phyloP scores from a whole-genome alignment of 2,888 invertebrate genomes.

The Cistogaster globosa region DNA sequence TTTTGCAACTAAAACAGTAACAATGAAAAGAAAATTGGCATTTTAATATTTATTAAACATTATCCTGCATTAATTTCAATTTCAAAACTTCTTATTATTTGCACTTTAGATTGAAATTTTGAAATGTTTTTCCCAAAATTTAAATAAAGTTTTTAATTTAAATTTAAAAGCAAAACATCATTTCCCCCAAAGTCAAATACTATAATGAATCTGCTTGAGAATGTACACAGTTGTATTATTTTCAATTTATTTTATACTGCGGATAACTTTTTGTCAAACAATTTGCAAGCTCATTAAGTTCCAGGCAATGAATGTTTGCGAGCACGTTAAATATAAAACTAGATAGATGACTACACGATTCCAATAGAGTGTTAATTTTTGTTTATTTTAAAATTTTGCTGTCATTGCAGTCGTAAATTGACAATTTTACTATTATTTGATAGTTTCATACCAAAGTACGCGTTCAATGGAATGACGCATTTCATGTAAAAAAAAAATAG shows the following conservation, averaged over 20 bases:
- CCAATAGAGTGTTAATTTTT: not conserved
- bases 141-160: slow-evolving; percentile 4
- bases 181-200: slow-evolving; percentile 4
- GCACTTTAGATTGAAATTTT: not conserved
- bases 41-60: no score
- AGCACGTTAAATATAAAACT: slow-evolving; percentile 4
- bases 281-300: slow-evolving; percentile 57
- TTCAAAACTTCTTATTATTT: not conserved
- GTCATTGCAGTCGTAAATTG: not conserved
- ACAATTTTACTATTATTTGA: slow-evolving; percentile 8
- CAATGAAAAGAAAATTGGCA: no score
- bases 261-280: slow-evolving; percentile 49
- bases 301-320: slow-evolving; percentile 32
- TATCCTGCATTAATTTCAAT: not conserved
- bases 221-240: slow-evolving; percentile 33
- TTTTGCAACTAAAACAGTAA: no score
- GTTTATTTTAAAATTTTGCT: slow-evolving; percentile 14
- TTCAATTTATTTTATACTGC: slow-evolving; percentile 29
- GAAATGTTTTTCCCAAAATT: not conserved
- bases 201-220: slow-evolving; percentile 21
- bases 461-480: not conserved
- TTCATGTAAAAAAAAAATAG: not conserved
- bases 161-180: slow-evolving; percentile 17
- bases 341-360: not conserved
- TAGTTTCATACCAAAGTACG: slow-evolving; percentile 7